Evolutionary conservation across 2,888 invertebrate species (phyloP), one percentile per base, ranked within the genome.

Genomic region (Aporophyla nigra): DNA sequence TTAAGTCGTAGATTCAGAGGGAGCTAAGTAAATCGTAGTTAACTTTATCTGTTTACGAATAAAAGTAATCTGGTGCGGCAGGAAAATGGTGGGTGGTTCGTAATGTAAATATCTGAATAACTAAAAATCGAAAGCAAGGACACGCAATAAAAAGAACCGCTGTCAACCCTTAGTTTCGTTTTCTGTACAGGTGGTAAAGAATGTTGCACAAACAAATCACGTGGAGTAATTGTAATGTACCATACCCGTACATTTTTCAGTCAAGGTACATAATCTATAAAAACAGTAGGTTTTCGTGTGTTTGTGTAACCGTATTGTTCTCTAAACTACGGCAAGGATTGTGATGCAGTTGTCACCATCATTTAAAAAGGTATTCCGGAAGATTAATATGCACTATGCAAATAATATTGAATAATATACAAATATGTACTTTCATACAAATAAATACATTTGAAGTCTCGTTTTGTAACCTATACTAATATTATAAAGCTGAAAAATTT

Each of bases 131-230:
- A 83, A 83, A 85, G 76, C 77, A 77, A 78, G 71, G 62, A 80
- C 71, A 78, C 74, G 82, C 68, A 84, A 84, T 87, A 89, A 89
- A 90, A 80, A 83, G 84, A 76, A 74, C 85, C 88, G 83, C 84
- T 86, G 88, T 88, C 86, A 86, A 88, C 85, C 88, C 84, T 86
- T 86, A 80, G 80, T 86, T 84, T 78, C 65, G 78, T 83, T 77
- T 77, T 61, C 27, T 68, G 51, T 51, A 46, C 53, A 80, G 76
- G 82, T 81, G 49, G 58, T 21, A 43, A 43, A 61, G 24, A 75
- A 63, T 74, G 21, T 53, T 33, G 27, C 9, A 59, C 46, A 63
- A 74, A 84, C 54, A 71, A 80, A 74, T 67, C 69, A 54, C 14
- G 33, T 3, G 10, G 12, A 70, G 49, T 74, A 80, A 80, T 80